These are phyloP conservation scores for Sibirionetta formosa DNA, from an alignment of 2,797 vertebrate genomes.

Conservation along the genomic window DNA sequence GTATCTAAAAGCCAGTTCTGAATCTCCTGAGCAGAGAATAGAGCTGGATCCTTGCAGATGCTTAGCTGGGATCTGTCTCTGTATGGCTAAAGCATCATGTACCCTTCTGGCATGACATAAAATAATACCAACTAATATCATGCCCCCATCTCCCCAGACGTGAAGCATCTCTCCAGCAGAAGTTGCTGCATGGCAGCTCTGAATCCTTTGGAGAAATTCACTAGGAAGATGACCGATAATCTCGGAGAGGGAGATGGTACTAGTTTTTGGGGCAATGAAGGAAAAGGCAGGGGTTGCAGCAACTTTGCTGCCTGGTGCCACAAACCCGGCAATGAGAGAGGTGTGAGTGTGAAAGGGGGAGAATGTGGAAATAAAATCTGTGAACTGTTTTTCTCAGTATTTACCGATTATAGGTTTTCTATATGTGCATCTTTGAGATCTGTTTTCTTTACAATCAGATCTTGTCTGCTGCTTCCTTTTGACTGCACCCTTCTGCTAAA, in stretches of 20 bases:
- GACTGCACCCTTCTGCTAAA: not conserved
- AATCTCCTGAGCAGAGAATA: not conserved
- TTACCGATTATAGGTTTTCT: not conserved
- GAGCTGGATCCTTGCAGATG: not conserved
- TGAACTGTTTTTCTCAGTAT: not conserved
- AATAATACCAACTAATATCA: not conserved
- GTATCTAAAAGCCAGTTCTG: not conserved
- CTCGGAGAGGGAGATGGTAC: fast-evolving
- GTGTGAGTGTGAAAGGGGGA: not conserved
- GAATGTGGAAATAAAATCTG: not conserved
- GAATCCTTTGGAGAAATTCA: not conserved
- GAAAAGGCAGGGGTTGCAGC: not conserved
- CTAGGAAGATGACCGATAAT: not conserved
- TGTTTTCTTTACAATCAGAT: not conserved
- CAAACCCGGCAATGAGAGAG: fast-evolving
- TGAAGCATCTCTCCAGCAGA: not conserved
- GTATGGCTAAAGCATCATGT: not conserved
- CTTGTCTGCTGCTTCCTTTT: not conserved
- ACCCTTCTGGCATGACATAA: not conserved
- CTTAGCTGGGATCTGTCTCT: not conserved
- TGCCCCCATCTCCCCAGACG: not conserved
- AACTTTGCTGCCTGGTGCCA: not conserved
- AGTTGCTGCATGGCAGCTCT: not conserved
- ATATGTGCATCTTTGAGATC: not conserved
- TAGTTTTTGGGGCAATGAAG: not conserved